These are phyloP conservation scores for Dreissena polymorpha DNA, from an alignment of 1,140 invertebrate species.

Conservation along the genomic window DNA sequence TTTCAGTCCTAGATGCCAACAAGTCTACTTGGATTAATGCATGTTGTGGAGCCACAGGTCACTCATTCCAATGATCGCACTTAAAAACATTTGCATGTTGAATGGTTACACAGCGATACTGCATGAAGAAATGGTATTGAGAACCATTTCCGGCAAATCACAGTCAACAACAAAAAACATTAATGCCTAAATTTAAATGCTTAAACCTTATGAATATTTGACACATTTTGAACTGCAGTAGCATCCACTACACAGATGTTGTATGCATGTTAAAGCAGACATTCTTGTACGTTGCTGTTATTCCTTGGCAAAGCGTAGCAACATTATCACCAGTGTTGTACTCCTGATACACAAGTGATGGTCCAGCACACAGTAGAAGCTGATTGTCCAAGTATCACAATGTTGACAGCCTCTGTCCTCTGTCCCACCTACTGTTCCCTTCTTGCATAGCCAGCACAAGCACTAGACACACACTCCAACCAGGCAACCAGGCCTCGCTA, in stretches of 20 bases:
- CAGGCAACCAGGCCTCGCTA: not conserved
- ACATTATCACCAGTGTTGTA: not conserved
- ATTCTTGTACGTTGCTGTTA: not conserved
- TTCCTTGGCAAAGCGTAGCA: not conserved
- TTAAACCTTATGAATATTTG: no score
- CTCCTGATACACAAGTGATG: not conserved
- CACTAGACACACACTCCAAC: no score
- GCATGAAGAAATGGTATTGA: no score
- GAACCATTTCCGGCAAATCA: no score
- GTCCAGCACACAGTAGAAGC: conserved; percentile 26
- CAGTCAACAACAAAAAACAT: no score
- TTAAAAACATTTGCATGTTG: no score
- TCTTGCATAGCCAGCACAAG: not conserved
- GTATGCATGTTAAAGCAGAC: not conserved
- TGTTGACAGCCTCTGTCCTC: conserved; percentile 15
- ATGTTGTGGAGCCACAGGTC: no score
- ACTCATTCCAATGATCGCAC: no score
- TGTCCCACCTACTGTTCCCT: not conserved
- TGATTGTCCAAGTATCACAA: conserved; percentile 56
- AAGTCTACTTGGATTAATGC: no score
- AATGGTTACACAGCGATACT: no score
- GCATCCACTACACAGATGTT: not conserved
- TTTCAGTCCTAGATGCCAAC: no score
- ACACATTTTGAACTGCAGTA: not conserved
- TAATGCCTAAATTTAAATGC: no score